Evolutionary conservation across 2,113 vertebrate species (phyloP).

Genomic region (Alligator sinensis): DNA sequence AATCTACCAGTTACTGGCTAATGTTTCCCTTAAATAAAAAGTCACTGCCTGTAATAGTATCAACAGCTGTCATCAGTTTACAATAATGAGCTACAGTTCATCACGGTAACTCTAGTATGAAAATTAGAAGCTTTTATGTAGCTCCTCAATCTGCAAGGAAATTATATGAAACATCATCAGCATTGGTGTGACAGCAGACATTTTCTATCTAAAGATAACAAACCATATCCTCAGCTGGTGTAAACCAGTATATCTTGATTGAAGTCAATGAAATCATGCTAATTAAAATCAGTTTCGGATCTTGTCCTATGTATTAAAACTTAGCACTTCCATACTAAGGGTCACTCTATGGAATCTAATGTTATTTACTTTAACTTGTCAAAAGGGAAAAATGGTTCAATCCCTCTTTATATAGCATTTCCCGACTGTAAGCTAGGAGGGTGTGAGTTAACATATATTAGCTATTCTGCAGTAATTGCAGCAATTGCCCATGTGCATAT

Average conservation of each 20-base stretch:
- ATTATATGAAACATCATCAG: constrained; percentile 19
- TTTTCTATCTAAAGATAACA: background rate
- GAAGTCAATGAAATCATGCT: background rate
- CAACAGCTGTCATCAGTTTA: constrained; percentile 76
- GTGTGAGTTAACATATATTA: background rate
- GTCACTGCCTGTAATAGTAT: constrained; percentile 73
- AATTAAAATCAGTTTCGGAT: background rate
- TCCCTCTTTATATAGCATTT: background rate
- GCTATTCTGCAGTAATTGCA: background rate
- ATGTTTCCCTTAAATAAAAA: constrained; percentile 79
- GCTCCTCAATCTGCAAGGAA: constrained; percentile 36
- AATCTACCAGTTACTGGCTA: constrained; percentile 72
- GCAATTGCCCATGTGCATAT: too few species aligned
- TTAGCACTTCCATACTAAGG: background rate
- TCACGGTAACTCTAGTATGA: constrained; percentile 38
- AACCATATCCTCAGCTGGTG: background rate
- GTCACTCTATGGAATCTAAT: background rate
- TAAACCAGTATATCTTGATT: background rate
- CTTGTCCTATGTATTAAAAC: background rate
- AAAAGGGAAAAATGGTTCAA: background rate
- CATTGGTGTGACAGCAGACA: constrained; percentile 15
- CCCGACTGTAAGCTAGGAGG: background rate
- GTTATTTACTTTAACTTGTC: background rate
- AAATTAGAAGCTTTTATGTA: constrained; percentile 69
- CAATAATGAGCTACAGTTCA: constrained; percentile 74